phyloP scores from a whole-genome alignment of 2,888 invertebrate species.

The Aspidapion aeneum region DNA sequence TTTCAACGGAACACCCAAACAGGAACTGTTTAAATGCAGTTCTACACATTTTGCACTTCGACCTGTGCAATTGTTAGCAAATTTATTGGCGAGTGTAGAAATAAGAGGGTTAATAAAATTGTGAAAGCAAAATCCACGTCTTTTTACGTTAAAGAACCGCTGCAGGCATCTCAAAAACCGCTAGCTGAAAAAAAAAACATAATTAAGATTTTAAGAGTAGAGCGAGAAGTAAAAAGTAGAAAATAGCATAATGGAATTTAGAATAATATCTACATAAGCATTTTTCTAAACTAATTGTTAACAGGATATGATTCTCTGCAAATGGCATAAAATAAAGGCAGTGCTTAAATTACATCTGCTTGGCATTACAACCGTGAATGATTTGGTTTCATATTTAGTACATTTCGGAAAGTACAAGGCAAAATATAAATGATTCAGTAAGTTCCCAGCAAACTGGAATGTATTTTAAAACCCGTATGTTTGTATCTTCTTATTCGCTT shows the following conservation, averaged over 20 bases:
- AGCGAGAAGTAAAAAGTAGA: too few species aligned
- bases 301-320: too few species aligned
- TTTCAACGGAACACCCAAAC: constrained; percentile 76
- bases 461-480: constrained; percentile 69
- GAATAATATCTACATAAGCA: too few species aligned
- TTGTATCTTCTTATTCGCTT: constrained; percentile 65
- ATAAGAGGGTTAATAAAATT: background rate
- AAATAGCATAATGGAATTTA: too few species aligned
- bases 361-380: constrained; percentile 66
- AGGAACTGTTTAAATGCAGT: constrained; percentile 42
- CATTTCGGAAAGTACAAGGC: constrained; percentile 92
- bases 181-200: too few species aligned
- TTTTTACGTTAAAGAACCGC: too few species aligned
- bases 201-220: too few species aligned
- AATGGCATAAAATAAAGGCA: too few species aligned
- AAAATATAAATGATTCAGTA: constrained; percentile 89
- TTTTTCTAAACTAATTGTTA: too few species aligned
- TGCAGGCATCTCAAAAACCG: too few species aligned
- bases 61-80: background rate
- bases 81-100: background rate
- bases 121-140: background rate
- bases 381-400: constrained; percentile 53
- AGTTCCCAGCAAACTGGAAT: constrained; percentile 96
- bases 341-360: too few species aligned
- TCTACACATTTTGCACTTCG: background rate